A percentile compares a stretch with the other conserved stretches of the same genome.
Evolutionary conservation across 2,888 invertebrate species (phyloP).

Genomic region (Xanthia togata): DNA sequence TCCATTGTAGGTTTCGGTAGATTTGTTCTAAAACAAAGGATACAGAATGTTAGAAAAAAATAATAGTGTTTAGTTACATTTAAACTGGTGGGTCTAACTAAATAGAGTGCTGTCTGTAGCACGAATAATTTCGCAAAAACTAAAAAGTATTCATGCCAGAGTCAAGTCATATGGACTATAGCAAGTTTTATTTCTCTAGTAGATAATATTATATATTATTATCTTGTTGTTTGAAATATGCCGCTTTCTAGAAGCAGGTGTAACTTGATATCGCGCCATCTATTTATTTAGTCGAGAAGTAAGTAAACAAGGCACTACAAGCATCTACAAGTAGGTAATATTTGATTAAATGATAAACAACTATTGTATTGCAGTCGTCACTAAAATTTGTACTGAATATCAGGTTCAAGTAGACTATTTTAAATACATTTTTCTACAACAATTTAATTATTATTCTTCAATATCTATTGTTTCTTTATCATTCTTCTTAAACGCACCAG

Average conservation of each 20-base stretch:
- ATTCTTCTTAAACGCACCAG: constrained; percentile 52
- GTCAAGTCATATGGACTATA: not conserved
- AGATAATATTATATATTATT: not conserved
- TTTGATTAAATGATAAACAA: not conserved
- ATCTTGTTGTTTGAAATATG: constrained; percentile 15
- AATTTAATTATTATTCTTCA: not conserved
- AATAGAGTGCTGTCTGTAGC: not conserved
- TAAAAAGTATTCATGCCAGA: not conserved
- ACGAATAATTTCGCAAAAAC: not conserved
- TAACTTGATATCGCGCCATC: constrained; percentile 53
- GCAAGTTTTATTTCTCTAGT: not conserved
- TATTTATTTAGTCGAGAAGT: constrained; percentile 43
- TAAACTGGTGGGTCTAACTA: not conserved
- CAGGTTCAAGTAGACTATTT: not conserved
- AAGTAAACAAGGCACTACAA: not conserved
- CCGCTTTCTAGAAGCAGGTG: constrained; percentile 6
- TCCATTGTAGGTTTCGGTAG: constrained; percentile 87
- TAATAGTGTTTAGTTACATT: not conserved
- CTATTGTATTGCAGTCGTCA: not conserved
- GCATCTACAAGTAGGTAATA: not conserved
- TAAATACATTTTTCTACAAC: not conserved
- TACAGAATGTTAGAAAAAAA: not conserved
- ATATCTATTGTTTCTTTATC: constrained; percentile 19
- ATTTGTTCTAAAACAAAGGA: constrained; percentile 80
- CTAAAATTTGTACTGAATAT: constrained; percentile 11